phyloP scores from a whole-genome alignment of 2,113 vertebrate genomes.

The Leptosomus discolor region DNA sequence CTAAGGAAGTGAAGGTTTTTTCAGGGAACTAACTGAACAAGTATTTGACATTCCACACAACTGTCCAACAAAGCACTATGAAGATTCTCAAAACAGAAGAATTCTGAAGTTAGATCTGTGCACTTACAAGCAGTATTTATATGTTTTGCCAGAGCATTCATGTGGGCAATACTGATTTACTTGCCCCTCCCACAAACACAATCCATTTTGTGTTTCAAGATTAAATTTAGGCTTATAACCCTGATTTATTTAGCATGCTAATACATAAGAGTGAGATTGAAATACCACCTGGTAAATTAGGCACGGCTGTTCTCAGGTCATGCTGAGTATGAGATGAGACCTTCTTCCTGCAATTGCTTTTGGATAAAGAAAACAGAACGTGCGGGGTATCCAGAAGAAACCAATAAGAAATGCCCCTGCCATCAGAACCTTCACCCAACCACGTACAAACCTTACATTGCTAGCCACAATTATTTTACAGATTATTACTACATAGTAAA shows the following conservation, averaged over 20 bases:
- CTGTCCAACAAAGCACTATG: not conserved
- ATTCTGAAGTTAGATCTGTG: not conserved
- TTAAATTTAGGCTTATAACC: not conserved
- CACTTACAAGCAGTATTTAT: not conserved
- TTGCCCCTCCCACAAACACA: not conserved
- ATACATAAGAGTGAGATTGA: not conserved
- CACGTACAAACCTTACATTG: not conserved
- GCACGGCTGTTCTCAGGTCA: not conserved
- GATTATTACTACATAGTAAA: not conserved
- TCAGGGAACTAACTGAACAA: not conserved
- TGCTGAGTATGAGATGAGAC: fast-evolving
- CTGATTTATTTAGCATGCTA: not conserved
- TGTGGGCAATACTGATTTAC: not conserved
- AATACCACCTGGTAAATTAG: not conserved
- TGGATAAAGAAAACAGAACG: not conserved
- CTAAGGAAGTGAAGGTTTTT: not conserved
- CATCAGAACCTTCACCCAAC: not conserved
- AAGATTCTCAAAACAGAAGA: not conserved
- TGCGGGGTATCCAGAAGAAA: not conserved
- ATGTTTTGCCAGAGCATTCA: not conserved
- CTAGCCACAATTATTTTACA: not conserved
- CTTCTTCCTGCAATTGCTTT: not conserved
- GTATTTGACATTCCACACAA: not conserved
- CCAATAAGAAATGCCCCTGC: not conserved
- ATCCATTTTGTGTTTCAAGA: not conserved